Evolutionary conservation across 1,140 invertebrate species (phyloP).

Genomic region (Phymorhynchus buccinoides): DNA sequence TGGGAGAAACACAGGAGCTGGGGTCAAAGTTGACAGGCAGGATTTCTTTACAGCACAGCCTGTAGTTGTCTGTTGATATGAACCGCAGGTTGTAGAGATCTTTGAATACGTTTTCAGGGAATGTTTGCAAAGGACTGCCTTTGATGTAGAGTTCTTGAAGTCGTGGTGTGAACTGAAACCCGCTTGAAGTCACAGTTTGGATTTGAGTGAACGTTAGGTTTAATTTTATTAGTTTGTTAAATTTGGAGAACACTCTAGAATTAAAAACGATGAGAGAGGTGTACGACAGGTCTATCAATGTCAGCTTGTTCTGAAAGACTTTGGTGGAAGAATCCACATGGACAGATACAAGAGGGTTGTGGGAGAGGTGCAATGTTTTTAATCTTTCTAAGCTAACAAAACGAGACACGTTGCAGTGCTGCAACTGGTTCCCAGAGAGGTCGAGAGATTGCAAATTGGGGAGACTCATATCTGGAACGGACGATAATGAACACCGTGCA

Average conservation of each 20-base stretch:
- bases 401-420: not conserved
- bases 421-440: not conserved
- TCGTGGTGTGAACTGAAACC: not conserved
- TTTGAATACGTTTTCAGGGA: slow-evolving; percentile 31
- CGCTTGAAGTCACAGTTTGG: not conserved
- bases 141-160: not conserved
- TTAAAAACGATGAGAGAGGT: not conserved
- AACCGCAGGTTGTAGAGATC: not conserved
- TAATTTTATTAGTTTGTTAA: not conserved
- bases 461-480: not conserved
- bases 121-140: not conserved
- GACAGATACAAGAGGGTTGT: not conserved
- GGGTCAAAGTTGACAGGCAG: slow-evolving; percentile 34
- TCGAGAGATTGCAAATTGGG: not conserved
- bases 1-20: slow-evolving; percentile 48
- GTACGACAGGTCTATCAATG: not conserved
- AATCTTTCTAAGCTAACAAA: not conserved
- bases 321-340: not conserved
- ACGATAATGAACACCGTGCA: not conserved
- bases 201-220: not conserved
- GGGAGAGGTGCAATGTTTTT: not conserved
- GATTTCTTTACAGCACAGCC: slow-evolving; percentile 54
- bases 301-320: not conserved
- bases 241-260: not conserved
- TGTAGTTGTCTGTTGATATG: slow-evolving; percentile 48